Conservation (phyloP, 2,888 invertebrate species). For the Lasioglossum marginatum region DNA sequence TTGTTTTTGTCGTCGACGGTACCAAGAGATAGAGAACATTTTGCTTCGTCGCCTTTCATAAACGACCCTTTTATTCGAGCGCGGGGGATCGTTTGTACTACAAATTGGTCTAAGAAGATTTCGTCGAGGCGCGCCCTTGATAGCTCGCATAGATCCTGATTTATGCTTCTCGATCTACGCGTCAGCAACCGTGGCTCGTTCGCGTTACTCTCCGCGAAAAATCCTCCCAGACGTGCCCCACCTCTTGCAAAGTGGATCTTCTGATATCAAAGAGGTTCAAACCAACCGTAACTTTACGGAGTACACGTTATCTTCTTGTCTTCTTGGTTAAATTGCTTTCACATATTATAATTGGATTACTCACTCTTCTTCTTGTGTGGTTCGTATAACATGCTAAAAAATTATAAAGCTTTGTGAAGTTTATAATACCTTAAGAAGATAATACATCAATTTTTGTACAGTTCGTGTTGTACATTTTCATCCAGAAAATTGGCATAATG, state of each 20-base stretch:
- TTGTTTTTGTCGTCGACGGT: slow-evolving; percentile 23
- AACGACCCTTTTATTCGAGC: slow-evolving; percentile 72
- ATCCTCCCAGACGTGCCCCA: slow-evolving; percentile 26
- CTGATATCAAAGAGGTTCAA: slow-evolving; percentile 32
- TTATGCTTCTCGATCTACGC: slow-evolving; percentile 69
- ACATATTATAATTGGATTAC: not conserved
- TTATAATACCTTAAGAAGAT: not conserved
- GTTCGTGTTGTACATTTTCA: too few relatives aligned
- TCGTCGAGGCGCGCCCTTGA: slow-evolving; percentile 59
- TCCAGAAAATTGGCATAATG: too few relatives aligned
- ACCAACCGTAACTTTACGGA: not conserved
- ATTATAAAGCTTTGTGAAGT: not conserved
- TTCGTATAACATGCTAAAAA: not conserved
- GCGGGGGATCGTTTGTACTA: slow-evolving; percentile 73
- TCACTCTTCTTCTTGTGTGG: not conserved
- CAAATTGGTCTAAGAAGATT: slow-evolving; percentile 80
- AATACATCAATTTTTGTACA: too few relatives aligned
- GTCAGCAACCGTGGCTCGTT: slow-evolving; percentile 43
- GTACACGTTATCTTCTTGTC: not conserved
- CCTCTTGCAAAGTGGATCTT: not conserved
- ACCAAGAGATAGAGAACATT: slow-evolving; percentile 40
- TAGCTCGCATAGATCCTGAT: slow-evolving; percentile 72
- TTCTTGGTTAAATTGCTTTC: not conserved
- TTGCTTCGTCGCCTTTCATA: slow-evolving; percentile 71
- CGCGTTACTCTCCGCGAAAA: slow-evolving; percentile 9